Evolutionary conservation across 2,888 invertebrate species (phyloP).

Genomic region (Ochropacha duplaris): DNA sequence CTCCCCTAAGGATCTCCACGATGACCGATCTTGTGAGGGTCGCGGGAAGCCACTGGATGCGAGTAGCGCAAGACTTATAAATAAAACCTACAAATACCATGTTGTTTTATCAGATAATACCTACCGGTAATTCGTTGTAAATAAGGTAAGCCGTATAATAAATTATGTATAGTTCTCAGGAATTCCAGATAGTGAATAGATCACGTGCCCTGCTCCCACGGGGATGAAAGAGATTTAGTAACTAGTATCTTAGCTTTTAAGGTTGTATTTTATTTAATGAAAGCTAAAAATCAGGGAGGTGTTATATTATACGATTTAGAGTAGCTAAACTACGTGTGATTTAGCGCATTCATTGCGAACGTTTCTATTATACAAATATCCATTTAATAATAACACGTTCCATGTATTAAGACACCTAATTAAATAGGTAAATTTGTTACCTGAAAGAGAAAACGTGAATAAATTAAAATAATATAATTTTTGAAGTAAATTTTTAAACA

Average conservation of each 20-base stretch:
- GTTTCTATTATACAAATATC: too few species aligned
- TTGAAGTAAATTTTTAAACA: too few species aligned
- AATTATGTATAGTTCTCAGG: not conserved
- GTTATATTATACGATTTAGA: not conserved
- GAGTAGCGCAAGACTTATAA: too few species aligned
- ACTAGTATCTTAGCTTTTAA: not conserved
- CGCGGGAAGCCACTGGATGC: too few species aligned
- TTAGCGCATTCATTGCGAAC: too few species aligned
- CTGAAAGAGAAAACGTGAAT: too few species aligned
- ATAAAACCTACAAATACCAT: not conserved
- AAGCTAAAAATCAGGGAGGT: not conserved
- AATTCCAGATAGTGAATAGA: not conserved
- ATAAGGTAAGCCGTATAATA: not conserved
- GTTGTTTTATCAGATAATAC: not conserved
- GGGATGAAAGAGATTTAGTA: not conserved
- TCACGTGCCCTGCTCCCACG: conserved; percentile 1
- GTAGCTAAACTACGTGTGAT: not conserved
- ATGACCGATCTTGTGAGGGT: too few species aligned
- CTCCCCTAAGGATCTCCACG: too few species aligned
- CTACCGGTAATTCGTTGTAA: not conserved
- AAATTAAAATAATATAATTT: too few species aligned
- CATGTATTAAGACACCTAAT: too few species aligned
- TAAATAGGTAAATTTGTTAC: too few species aligned
- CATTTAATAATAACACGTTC: too few species aligned
- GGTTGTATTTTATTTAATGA: not conserved